Evolutionary conservation across 2,797 vertebrate species (phyloP).

Genomic region (Mormyrops boulengeri): DNA sequence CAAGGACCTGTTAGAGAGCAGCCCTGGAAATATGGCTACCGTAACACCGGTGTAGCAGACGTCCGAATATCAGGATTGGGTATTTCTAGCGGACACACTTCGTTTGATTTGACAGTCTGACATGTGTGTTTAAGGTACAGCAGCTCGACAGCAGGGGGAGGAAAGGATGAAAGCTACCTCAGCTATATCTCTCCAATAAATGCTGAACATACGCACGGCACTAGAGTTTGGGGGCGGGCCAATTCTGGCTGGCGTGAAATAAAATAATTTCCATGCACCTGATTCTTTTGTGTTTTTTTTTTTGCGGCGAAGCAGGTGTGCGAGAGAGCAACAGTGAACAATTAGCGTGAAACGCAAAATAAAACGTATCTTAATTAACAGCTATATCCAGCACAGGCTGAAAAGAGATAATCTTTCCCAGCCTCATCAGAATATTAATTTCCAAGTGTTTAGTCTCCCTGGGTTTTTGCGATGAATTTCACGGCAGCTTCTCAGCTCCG

Average conservation of each 20-base stretch:
- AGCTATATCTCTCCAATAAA: background rate
- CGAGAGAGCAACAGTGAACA: background rate
- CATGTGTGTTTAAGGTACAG: background rate
- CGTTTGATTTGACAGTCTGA: background rate
- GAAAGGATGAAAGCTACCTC: background rate
- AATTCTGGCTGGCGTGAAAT: background rate
- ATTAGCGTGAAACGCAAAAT: background rate
- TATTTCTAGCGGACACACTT: background rate
- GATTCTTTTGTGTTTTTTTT: background rate
- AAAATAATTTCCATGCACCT: background rate
- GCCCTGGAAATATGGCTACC: slow-evolving; percentile 53
- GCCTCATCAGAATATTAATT: background rate
- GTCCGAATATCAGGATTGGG: slow-evolving; percentile 34
- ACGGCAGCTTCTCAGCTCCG: background rate
- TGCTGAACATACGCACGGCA: background rate
- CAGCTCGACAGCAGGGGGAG: background rate
- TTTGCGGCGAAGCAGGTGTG: background rate
- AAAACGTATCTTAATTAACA: background rate
- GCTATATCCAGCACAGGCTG: background rate
- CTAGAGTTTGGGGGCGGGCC: background rate
- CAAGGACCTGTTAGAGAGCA: slow-evolving; percentile 69
- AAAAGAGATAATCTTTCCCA: slow-evolving; percentile 1
- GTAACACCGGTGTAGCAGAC: slow-evolving; percentile 50
- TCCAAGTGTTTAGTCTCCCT: slow-evolving; percentile 2
- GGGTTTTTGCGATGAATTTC: background rate